These are phyloP conservation scores for Aplochiton taeniatus DNA, from an alignment of 2,797 vertebrate genomes.

Conservation along the genomic window DNA sequence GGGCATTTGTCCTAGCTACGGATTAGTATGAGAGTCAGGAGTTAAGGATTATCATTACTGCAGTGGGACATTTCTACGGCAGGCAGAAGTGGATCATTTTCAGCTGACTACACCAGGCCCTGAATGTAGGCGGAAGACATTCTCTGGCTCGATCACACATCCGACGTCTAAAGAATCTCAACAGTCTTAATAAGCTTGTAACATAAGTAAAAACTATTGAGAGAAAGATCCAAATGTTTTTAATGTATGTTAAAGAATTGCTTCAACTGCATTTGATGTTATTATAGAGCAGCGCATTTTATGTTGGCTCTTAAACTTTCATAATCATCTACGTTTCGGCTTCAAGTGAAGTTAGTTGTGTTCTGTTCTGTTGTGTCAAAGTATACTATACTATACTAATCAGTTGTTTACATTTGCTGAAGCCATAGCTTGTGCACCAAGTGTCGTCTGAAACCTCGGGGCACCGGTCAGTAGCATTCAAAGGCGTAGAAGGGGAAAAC, in stretches of 20 bases:
- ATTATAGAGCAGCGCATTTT: too few relatives aligned
- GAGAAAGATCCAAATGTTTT: too few relatives aligned
- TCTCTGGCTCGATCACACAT: constrained; percentile 19
- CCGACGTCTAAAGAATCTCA: neutral
- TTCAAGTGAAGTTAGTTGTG: neutral
- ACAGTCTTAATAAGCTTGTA: neutral
- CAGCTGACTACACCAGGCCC: constrained; percentile 50
- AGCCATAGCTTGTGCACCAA: constrained; percentile 4
- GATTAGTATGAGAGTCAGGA: constrained; percentile 54
- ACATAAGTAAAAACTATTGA: too few relatives aligned
- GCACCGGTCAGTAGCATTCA: constrained; percentile 47
- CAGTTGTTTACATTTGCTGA: constrained; percentile 10
- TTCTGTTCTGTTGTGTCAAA: neutral
- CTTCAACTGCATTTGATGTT: too few relatives aligned
- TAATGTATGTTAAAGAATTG: too few relatives aligned
- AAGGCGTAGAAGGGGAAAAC: constrained; percentile 50
- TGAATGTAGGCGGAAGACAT: constrained; percentile 37
- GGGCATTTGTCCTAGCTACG: constrained; percentile 38
- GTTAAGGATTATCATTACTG: constrained; percentile 62
- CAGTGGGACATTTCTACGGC: constrained; percentile 53
- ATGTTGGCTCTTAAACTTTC: too few relatives aligned
- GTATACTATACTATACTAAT: constrained; percentile 9
- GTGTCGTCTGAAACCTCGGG: constrained; percentile 42
- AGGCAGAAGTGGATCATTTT: constrained; percentile 61
- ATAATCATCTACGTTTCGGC: constrained; percentile 1